Evolutionary conservation across 2,797 vertebrate genomes (phyloP).

Genomic region (Pyrocephalus nanus): DNA sequence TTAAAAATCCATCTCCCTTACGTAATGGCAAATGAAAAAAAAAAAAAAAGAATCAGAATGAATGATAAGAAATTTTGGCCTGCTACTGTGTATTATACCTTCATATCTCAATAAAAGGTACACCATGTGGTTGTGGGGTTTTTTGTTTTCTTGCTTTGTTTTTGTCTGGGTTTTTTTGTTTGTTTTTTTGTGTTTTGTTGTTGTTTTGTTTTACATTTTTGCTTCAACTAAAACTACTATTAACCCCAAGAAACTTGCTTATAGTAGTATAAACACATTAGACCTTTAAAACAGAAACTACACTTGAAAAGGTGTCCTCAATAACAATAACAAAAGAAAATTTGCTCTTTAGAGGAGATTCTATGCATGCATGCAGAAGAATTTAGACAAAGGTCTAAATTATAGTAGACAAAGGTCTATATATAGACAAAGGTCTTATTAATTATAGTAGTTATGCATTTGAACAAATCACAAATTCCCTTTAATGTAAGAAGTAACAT

Average conservation of each 20-base stretch:
- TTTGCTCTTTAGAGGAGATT: not conserved
- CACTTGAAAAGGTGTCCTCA: not conserved
- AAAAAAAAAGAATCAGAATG: not conserved
- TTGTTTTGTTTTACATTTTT: not conserved
- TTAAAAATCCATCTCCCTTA: not conserved
- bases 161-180: not conserved
- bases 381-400: slow-evolving; percentile 30
- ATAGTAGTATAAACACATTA: not conserved
- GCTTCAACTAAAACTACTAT: not conserved
- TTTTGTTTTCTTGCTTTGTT: not conserved
- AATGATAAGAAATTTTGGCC: not conserved
- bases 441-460: not conserved
- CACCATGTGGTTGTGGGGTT: not conserved
- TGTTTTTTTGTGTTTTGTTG: not conserved
- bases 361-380: not conserved
- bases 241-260: not conserved
- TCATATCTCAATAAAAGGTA: not conserved
- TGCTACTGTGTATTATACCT: not conserved
- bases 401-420: not conserved
- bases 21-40: not conserved
- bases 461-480: not conserved
- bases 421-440: not conserved
- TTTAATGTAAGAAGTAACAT: not conserved
- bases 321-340: not conserved
- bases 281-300: slow-evolving; percentile 17